These are phyloP conservation scores for Neopipo cinnamomea DNA, from an alignment of 2,113 vertebrate genomes.

Conservation along the genomic window DNA sequence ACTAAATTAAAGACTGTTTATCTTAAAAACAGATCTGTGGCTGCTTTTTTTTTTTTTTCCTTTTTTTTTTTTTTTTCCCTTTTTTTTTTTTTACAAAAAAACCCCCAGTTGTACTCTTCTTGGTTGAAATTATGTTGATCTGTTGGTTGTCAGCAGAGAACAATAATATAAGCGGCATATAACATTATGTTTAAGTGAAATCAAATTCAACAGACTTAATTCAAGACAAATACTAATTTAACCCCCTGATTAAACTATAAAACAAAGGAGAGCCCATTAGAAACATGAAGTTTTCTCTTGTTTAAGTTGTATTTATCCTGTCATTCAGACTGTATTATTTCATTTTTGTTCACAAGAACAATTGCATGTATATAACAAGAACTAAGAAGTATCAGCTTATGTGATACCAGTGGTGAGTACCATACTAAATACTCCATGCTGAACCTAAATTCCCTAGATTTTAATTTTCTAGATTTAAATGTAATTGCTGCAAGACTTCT, in stretches of 20 bases:
- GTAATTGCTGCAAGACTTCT: slow-evolving; percentile 63
- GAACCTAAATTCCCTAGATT: slow-evolving; percentile 67
- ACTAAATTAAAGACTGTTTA: not conserved
- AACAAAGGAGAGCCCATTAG: not conserved
- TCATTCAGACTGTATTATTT: not conserved
- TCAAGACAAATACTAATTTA: not conserved
- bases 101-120: not conserved
- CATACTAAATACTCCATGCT: not conserved
- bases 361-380: not conserved
- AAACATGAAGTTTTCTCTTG: not conserved
- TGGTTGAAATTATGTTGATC: not conserved
- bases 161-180: not conserved
- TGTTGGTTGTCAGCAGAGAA: not conserved
- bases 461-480: slow-evolving; percentile 71
- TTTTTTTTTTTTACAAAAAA: not conserved
- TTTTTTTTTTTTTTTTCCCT: too few species aligned
- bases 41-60: accelerated
- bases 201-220: not conserved
- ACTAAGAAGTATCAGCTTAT: not conserved
- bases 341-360: not conserved
- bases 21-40: not conserved
- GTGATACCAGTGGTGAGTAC: not conserved
- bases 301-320: not conserved
- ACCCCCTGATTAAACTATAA: not conserved
- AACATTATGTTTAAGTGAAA: not conserved